These are phyloP conservation scores for Luehdorfia chinensis DNA, from an alignment of 1,140 invertebrate genomes.

Conservation along the genomic window DNA sequence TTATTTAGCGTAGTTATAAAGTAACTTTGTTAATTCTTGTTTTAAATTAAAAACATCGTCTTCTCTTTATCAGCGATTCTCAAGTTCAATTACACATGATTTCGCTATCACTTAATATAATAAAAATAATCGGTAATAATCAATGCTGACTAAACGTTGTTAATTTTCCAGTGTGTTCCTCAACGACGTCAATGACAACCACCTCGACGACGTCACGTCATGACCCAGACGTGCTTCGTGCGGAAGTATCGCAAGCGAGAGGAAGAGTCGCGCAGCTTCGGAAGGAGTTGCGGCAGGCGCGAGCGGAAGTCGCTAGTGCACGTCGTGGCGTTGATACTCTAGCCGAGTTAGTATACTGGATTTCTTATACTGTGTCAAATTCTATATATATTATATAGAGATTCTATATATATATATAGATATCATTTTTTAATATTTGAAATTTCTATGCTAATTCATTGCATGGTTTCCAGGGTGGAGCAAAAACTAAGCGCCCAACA, in stretches of 20 bases:
- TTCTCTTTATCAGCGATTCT: no score
- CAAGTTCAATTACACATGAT: no score
- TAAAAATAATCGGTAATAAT: no score
- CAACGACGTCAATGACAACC: conserved; percentile 84
- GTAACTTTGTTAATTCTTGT: no score
- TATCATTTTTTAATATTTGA: no score
- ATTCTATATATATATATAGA: no score
- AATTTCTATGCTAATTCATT: no score
- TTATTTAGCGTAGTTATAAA: no score
- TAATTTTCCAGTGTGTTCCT: conserved; percentile 88
- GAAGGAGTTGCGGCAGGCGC: conserved; percentile 93
- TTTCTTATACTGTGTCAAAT: conserved; percentile 5
- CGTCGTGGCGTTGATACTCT: conserved; percentile 95
- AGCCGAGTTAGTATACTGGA: conserved; percentile 82
- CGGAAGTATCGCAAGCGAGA: conserved; percentile 92
- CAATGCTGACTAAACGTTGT: no score
- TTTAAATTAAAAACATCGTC: no score
- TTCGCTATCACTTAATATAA: no score
- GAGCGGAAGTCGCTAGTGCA: conserved; percentile 93
- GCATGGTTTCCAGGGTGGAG: conserved; percentile 84
- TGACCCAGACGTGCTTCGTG: conserved; percentile 95
- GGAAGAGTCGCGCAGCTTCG: conserved; percentile 92
- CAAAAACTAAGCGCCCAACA: conserved; percentile 91
- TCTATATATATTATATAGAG: no score
- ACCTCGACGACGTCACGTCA: conserved; percentile 88